Percentiles rank a stretch among this genome's conserved stretches.
Evolutionary conservation across 2,113 vertebrate species (phyloP).

Genomic region (Glareola pratincola): DNA sequence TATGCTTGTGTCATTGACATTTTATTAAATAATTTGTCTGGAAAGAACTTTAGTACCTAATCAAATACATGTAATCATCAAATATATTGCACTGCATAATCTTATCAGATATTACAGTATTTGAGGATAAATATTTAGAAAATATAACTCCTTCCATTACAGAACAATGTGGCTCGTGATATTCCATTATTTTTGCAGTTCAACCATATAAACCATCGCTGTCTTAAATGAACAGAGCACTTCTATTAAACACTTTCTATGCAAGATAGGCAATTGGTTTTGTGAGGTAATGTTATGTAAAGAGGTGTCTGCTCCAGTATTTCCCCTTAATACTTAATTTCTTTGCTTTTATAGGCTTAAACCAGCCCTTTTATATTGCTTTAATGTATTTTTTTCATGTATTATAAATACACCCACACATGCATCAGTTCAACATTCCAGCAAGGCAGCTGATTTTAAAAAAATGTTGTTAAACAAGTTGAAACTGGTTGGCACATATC

Average conservation of each 20-base stretch:
- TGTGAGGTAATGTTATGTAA: neutral
- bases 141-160: neutral
- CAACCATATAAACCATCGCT: neutral
- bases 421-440: constrained; percentile 45
- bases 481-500: constrained; percentile 54
- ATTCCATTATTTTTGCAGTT: neutral
- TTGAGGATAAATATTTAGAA: neutral
- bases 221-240: neutral
- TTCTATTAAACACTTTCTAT: neutral
- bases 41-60: neutral
- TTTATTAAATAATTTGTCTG: neutral
- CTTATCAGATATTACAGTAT: neutral
- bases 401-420: constrained; percentile 22
- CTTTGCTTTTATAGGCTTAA: constrained; percentile 3
- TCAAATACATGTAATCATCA: neutral
- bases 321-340: neutral
- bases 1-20: neutral
- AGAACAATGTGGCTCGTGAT: neutral
- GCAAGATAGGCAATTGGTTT: neutral
- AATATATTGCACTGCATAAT: neutral
- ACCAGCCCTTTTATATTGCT: neutral
- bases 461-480: constrained; percentile 58
- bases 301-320: neutral
- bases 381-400: constrained; percentile 32
- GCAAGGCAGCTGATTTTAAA: constrained; percentile 45